Base-by-base conservation (phyloP, 2,113 vertebrate species). In the Pitta sordida region DNA sequence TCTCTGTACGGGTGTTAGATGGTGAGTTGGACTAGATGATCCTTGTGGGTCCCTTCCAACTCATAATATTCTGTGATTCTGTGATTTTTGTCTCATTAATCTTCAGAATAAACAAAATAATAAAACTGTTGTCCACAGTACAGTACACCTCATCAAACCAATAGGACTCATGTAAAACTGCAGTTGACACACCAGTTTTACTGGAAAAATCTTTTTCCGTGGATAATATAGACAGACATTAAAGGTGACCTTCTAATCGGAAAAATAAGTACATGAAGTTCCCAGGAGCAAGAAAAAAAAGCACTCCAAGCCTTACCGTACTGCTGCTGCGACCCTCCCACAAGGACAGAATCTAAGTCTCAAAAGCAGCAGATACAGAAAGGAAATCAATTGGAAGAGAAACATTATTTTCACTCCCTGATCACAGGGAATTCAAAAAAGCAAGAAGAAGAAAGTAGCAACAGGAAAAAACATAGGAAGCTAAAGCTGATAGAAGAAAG, bases 351-450 rank as follows among this genome's bases (percentile, higher is more conserved):
- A n/a, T 36, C 5, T 17, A 85, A 55, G 37, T 65, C 83, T 82
- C 32, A 68, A 91, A 94, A 91, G 64, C 51, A 65, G 53, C 30
- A 70, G 56, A 53, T 16, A 84, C 2, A 64, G 32, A 96, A 95
- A 94, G 41, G 34, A 96, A 94, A 94, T 71, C 32, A 74, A 63
- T n/a, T 56, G 12, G 19, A 92, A 92, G 27, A 90, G 67, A 8
- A 84, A 6, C 15, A 67, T 7, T 29, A 9, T 63, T 86, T 88
- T 83, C 20, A 83, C 32, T 41, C 29, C 58, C 26, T 41, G 23
- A 71, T 55, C 37, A 88, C 34, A 69, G 53, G 10, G 24, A 64
- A 71, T 13, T 17, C 24, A 82, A 75, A 95, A 80, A 55, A 55
- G 9, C 19, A 39, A 29, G 21, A 83, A 80, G n/a, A 69, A 87